Evolutionary conservation across 23 tunicate genomes (phyloP), one percentile per base, ranked within the genome.

Genomic region (Clavelina lepadiformis): DNA sequence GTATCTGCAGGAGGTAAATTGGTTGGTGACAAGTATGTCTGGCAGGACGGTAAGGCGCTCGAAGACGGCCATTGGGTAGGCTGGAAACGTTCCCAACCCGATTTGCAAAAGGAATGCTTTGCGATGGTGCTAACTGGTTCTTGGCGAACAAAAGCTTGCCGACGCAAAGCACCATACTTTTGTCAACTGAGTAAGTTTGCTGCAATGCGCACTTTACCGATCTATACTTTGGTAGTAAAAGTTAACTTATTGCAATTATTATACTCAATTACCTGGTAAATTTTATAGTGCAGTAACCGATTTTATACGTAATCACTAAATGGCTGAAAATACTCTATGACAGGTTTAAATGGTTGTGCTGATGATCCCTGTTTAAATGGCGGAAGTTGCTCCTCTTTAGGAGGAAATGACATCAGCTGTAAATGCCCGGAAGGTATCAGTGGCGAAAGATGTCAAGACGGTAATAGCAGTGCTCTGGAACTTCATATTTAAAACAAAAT

Each of bases 141-240:
- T 18, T 64, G 72, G 82, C 51, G 73, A 52, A 76, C 73, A n/a
- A 76, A 76, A 33, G 24, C 32, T 33, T 76, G 82, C 73, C 41
- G 73, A 25, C 58, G 82, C 15, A 65, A 28, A 24, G 52, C 72
- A 21, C 41, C 73, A 6, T 76, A 65, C 73, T 52, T 65, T 52
- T 76, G 82, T 28, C 82, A 76, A 64, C 45, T 62, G 27, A 64
- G 82, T 76, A 66, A 65, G 71, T 22, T 13, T 13, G 20, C 27
- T 19, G 24, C 19, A 0, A 0, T 20, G 21, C 13, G 11, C 25
- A n/a, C 22, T 21, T 21, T n/a, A 15, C 23, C 28, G n/a, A n/a
- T n/a, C n/a, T n/a, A n/a, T n/a, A n/a, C n/a, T n/a, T n/a, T n/a
- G n/a, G n/a, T n/a, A n/a, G n/a, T n/a, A n/a, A n/a, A n/a, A n/a